These are phyloP conservation scores for Leptopilina boulardi DNA, from an alignment of 1,140 invertebrate genomes.

Conservation along the genomic window DNA sequence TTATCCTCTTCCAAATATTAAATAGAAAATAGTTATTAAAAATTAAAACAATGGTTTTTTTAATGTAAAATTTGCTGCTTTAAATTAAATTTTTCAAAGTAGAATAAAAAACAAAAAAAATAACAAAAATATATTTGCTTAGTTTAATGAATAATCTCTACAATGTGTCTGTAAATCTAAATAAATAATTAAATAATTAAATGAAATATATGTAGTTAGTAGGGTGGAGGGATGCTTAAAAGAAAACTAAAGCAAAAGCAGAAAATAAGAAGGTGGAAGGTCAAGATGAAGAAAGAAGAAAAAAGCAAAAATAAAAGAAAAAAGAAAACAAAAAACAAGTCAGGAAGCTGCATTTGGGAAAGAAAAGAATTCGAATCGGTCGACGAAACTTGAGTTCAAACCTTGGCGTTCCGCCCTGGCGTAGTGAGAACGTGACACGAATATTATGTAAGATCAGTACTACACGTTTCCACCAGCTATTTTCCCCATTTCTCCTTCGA, in stretches of 20 bases:
- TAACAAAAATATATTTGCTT: no score
- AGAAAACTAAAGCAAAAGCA: conserved; percentile 24
- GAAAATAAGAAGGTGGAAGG: conserved; percentile 2
- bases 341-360: conserved; percentile 13
- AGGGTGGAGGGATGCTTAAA: no score
- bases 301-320: no score
- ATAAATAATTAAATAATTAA: no score
- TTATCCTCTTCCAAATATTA: no score
- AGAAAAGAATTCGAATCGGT: conserved; percentile 54
- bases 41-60: no score
- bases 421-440: conserved; percentile 57
- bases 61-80: no score
- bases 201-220: no score
- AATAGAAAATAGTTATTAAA: no score
- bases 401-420: conserved; percentile 49
- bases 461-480: conserved; percentile 47
- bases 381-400: conserved; percentile 47
- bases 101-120: no score
- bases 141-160: neutral
- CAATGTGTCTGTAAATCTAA: no score
- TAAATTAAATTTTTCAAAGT: no score
- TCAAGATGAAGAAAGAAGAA: conserved; percentile 33
- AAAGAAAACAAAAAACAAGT: conserved; percentile 43
- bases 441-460: conserved; percentile 57
- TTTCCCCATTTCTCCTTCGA: conserved; percentile 47